phyloP scores from a whole-genome alignment of 2,888 invertebrate genomes.

The Acleris sparsana region DNA sequence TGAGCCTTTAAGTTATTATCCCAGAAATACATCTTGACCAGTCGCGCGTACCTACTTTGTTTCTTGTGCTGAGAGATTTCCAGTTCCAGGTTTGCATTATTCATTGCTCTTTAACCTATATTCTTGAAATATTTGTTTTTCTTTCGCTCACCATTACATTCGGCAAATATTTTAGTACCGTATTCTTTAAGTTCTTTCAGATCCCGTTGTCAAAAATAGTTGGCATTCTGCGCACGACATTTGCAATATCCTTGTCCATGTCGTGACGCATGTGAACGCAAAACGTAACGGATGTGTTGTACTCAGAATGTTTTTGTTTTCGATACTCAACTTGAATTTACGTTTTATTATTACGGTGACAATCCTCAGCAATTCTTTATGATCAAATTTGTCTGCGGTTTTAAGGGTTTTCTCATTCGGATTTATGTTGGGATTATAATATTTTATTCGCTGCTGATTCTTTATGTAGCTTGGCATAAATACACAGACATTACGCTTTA shows the following conservation, averaged over 20 bases:
- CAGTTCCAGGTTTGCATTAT: constrained; percentile 47
- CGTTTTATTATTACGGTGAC: constrained; percentile 1
- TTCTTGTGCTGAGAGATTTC: constrained; percentile 15
- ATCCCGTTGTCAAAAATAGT: constrained; percentile 29
- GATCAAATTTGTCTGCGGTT: constrained; percentile 24
- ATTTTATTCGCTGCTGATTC: neutral
- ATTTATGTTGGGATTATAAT: neutral
- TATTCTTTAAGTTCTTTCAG: constrained; percentile 24
- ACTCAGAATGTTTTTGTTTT: constrained; percentile 29
- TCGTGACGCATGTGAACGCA: constrained; percentile 3
- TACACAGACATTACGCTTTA: too few relatives aligned
- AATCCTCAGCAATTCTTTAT: constrained; percentile 18
- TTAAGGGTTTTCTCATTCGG: neutral
- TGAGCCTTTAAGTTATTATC: constrained; percentile 38
- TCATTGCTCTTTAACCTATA: constrained; percentile 43
- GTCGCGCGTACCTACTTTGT: constrained; percentile 35
- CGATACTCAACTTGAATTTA: constrained; percentile 25
- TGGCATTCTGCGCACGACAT: constrained; percentile 18
- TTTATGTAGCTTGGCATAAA: too few relatives aligned
- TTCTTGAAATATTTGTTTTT: constrained; percentile 39
- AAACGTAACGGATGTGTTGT: constrained; percentile 22
- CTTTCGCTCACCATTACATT: constrained; percentile 30
- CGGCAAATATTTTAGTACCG: constrained; percentile 23
- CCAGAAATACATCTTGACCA: constrained; percentile 45
- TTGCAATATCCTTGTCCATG: constrained; percentile 21